Percentiles rank a stretch among this genome's conserved stretches.
Conservation (phyloP, 1,140 invertebrate species). For the Drosophila paulistorum region DNA sequence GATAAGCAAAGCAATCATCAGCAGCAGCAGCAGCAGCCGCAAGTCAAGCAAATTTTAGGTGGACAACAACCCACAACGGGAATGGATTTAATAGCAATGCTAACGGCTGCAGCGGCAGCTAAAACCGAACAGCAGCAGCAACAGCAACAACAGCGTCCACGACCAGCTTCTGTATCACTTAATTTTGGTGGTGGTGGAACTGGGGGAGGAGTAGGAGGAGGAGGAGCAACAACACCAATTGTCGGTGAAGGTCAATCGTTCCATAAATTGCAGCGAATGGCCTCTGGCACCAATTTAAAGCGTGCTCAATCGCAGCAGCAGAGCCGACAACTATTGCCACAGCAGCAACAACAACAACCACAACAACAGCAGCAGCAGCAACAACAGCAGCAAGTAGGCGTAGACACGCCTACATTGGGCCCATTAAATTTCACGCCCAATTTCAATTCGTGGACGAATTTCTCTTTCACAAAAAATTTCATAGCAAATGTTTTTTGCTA, state of each 20-base stretch:
- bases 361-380: conserved; percentile 38
- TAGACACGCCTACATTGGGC: conserved; percentile 26
- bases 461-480: conserved; percentile 82
- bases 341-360: conserved; percentile 37
- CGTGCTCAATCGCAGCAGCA: conserved; percentile 47
- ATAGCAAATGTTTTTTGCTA: conserved; percentile 83
- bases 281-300: conserved; percentile 74
- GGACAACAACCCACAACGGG: conserved; percentile 61
- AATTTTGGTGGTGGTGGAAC: conserved; percentile 38
- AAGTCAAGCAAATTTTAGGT: conserved; percentile 34
- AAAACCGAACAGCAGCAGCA: conserved; percentile 46
- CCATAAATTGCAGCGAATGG: conserved; percentile 69
- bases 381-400: conserved; percentile 26
- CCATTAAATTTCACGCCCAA: conserved; percentile 66
- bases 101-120: conserved; percentile 67
- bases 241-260: conserved; percentile 36
- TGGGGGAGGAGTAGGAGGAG: conserved; percentile 7
- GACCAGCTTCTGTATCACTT: conserved; percentile 74
- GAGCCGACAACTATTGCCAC: conserved; percentile 23
- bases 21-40: conserved; percentile 44
- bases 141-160: conserved; percentile 54
- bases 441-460: conserved; percentile 82
- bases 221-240: conserved; percentile 29
- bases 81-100: conserved; percentile 68
- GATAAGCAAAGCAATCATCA: conserved; percentile 69